Evolutionary conservation across 2,797 vertebrate species (phyloP), one percentile per base, ranked within the genome.

Genomic region (Oceanodroma leucorhoa): DNA sequence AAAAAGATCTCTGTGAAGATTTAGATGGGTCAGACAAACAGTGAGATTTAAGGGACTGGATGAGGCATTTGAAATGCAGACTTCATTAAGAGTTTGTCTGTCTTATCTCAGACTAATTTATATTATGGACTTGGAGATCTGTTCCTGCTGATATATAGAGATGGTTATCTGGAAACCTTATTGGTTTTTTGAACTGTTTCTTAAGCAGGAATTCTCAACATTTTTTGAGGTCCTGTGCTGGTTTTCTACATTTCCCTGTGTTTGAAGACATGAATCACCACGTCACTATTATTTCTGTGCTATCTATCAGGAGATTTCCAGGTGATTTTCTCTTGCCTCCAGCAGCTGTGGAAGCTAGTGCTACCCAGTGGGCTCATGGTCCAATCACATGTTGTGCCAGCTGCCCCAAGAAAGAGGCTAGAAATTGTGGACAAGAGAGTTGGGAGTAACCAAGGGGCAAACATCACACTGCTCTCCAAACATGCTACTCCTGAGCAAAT

Each of bases 71-170:
- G 67, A 93, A 93, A 79, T 77, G 41, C 34, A 89, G 32, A 20
- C 32, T 87, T 93, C 92, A 55, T 94, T 73, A 93, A 83, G 92
- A 87, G 89, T 93, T 94, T 41, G 66, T 71, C 36, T 85, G 64
- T 32, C 40, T 89, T 91, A 53, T 82, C 51, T 84, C 81, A 84
- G 55, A 79, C 73, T 38, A 84, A 86, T 79, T 90, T 90, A 64
- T 89, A 92, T 87, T 80, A 90, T 36, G 14, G 75, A 67, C 12
- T 4, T 30, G 27, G 67, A 84, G 26, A 67, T 50, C 19, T 93
- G 40, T 41, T 75, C 38, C 36, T 77, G 43, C 13, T 92, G 83
- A 70, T 70, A 14, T 85, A 84, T 66, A 3, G 2, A 82, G 51
- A 62, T 54, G 32, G 87, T 60, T 87, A 91, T 77, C 51, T 77